Base-by-base conservation (phyloP, 2,888 invertebrate species). In the Campopleginae sp. region DNA sequence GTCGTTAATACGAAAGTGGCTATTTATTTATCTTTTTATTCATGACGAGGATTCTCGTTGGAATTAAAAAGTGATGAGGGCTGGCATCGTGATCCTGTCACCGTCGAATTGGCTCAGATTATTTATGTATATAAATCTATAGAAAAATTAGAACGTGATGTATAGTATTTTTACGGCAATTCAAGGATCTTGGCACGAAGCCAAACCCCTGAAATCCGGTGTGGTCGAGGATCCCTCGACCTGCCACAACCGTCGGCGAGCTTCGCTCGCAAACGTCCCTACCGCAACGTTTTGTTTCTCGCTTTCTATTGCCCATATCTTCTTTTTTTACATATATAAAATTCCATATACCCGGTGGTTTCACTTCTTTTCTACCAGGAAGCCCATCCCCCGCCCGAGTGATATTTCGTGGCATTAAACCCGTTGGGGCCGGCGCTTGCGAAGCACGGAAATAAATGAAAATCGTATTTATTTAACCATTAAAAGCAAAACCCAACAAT, bases 121-220 rank as follows among this genome's bases (percentile, higher is more conserved):
- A 66, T 80, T 86, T 70, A 63, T 80, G 23, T 77, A 80, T 72
- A 82, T 78, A 82, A 84, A 86, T 82, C 80, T 82, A 84, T 84
- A 86, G 86, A 61, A 85, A 87, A 87, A 87, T 87, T 87, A 83
- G 84, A 84, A 75, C 83, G 77, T 61, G 80, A 80, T 76, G 83
- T 75, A 72, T 74, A 83, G 79, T 87, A 88, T 88, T 89, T 86
- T 66, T 77, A 84, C 79, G 86, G 86, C 86, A 88, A 89, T 88
- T 88, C 88, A 66, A 77, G 82, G 77, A 86, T 84, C 82, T 66
- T 89, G 89, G 89, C 87, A 38, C 63, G 31, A 44, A 63, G 88
- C 90, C 89, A 90, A 89, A 87, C 87, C 86, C 82, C 86, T 80
- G 83, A 87, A 88, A 87, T 87, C 87, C 88, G 84, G 85, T 86